Evolutionary conservation across 2,797 vertebrate species (phyloP), one percentile per base, ranked within the genome.

Genomic region (Leptodactylus fallax): DNA sequence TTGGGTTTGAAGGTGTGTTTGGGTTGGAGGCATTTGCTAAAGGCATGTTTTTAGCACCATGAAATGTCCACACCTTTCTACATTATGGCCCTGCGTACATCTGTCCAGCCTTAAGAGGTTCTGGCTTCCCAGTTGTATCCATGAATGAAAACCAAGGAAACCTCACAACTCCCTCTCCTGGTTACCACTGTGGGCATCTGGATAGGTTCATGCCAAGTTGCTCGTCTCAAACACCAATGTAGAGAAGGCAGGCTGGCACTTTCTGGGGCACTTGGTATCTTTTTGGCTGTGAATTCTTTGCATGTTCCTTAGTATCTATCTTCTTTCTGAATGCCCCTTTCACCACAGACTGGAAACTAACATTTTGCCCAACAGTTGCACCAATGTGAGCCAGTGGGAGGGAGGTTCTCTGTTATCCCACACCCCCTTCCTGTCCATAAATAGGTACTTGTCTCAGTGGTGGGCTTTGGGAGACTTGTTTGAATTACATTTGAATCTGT

Each of bases 401-500:
- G 88, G 83, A 86, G 72, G 27, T 72, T 14, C 36, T 36, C 63
- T 86, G n/a, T 85, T 76, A 13, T 80, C 53, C 71, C 45, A 36
- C 79, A 58, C 72, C 80, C 61, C 51, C 45, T 83, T 83, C 58
- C 74, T 79, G 61, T 89, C 74, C 45, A 19, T 83, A 25, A 53
- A 86, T 83, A 86, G 88, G 85, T 89, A 89, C 85, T 72, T 83
- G 88, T 87, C 85, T 83, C 81, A 79, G 61, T 87, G 60, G 71
- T 79, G 79, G 72, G 84, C 81, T 86, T 63, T 82, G 72, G 84
- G 60, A 89, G 74, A 86, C 80, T 87, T 36, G 49, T 80, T 63
- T 79, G 14, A 82, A 56, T 86, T 89, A 69, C 71, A 51, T 79
- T 83, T 86, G 61, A 89, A 89, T 89, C 88, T 96, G 95, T 97